These are phyloP conservation scores for Euplexia lucipara DNA, from an alignment of 2,888 invertebrate genomes.

Conservation along the genomic window DNA sequence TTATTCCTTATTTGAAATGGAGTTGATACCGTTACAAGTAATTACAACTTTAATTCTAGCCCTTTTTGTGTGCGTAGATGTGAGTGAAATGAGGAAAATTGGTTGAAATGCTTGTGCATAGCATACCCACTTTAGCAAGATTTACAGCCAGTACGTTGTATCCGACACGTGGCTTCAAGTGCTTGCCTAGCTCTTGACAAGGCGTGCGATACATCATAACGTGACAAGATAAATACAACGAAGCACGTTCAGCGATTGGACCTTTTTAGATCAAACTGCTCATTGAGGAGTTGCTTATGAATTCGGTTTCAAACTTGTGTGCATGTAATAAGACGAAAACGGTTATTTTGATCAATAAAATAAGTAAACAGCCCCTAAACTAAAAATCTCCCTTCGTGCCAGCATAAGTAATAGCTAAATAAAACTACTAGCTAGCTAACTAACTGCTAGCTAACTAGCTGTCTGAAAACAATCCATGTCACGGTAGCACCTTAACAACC, in stretches of 20 bases:
- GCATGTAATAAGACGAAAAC: not conserved
- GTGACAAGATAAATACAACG: conserved; percentile 26
- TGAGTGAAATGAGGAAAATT: conserved; percentile 4
- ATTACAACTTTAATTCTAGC: not conserved
- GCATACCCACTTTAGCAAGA: conserved; percentile 3
- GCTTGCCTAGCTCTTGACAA: conserved; percentile 6
- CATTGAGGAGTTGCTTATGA: conserved; percentile 2
- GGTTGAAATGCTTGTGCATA: conserved; percentile 17
- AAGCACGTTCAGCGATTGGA: conserved; percentile 6
- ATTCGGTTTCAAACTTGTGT: not conserved
- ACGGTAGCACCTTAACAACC: no score
- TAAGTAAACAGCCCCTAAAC: not conserved
- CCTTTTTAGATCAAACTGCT: conserved; percentile 13
- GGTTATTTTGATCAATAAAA: not conserved
- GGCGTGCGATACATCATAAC: conserved; percentile 27
- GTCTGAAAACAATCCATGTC: no score
- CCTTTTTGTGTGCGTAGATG: conserved; percentile 11
- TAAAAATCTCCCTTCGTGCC: not conserved
- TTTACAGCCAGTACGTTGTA: conserved; percentile 19
- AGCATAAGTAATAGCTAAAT: no score
- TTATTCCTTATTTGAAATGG: not conserved
- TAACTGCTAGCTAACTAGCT: no score
- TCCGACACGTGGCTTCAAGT: conserved; percentile 39
- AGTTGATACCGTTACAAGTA: not conserved
- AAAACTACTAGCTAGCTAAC: no score